Evolutionary conservation across 1,140 invertebrate genomes (phyloP), one percentile per base, ranked within the genome.

Genomic region (Scaptomyza pallida): DNA sequence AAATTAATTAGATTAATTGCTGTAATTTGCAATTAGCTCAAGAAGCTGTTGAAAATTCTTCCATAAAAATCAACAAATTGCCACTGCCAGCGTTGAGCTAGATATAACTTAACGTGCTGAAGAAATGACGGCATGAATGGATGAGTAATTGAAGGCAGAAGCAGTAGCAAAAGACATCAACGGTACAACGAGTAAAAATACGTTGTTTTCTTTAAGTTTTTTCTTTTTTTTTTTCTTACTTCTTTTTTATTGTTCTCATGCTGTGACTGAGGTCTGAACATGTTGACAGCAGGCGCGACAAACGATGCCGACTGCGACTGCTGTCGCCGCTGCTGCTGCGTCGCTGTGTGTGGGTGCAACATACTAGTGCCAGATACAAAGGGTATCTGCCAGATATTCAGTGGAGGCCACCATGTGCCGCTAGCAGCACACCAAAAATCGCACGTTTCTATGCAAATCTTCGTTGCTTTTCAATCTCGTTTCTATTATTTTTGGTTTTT

Each of bases 381-480:
- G 56, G 43, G 81, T 81, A 77, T 86, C 72, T 65, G 61, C 26
- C 57, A 75, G 77, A 81, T 75, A 79, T 61, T 44, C 47, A 70
- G 43, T 65, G 37, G 78, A 82, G 63, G 69, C 71, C 80, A 69
- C 62, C 78, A 69, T 68, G 67, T 45, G 61, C 78, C 68, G 35
- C 47, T n/a, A 62, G 78, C 63, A 26, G 35, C 62, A 69, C 62
- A 64, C 61, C 74, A 62, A 81, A 86, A 88, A 88, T 86, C 81
- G 81, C 81, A 86, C 81, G 81, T 86, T 86, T 86, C 81, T 88
- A 86, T 86, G 81, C 81, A 86, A 86, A 86, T 86, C 81, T 86
- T 74, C 67, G 86, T 61, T 57, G 78, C 79, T 83, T 82, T 83
- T 85, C 75, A 85, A 83, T 82, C 74, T 75, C 56, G 60, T 51